Evolutionary conservation across 2,113 vertebrate species (phyloP).

Genomic region (Anguilla japonica): DNA sequence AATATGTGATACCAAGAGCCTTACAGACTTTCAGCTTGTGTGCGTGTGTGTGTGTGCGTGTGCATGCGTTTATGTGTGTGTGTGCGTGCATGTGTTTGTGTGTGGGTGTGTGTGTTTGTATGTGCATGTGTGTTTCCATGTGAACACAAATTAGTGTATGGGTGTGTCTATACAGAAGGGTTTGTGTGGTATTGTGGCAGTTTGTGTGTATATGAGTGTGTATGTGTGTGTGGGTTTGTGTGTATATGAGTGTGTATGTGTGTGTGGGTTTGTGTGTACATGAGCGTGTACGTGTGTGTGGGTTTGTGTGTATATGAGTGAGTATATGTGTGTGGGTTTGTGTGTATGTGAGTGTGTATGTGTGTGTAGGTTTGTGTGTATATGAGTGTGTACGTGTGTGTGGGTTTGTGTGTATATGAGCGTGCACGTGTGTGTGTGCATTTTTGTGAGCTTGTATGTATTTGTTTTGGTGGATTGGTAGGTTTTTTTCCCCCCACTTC

Average conservation of each 20-base stretch:
- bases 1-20: not conserved
- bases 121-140: not conserved
- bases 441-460: too few relatives aligned
- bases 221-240: too few relatives aligned
- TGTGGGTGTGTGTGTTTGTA: too few relatives aligned
- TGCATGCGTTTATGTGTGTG: not conserved
- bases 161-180: too few relatives aligned
- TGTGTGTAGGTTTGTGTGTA: too few relatives aligned
- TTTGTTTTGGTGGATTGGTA: too few relatives aligned
- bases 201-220: too few relatives aligned
- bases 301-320: not conserved
- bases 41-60: not conserved
- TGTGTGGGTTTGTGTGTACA: not conserved
- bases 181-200: too few relatives aligned
- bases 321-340: too few relatives aligned
- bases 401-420: not conserved
- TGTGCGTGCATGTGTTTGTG: not conserved
- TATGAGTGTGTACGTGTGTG: not conserved
- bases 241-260: too few relatives aligned
- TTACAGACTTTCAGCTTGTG: conserved; percentile 48
- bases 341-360: too few relatives aligned
- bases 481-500: not conserved
- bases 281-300: not conserved
- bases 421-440: not conserved
- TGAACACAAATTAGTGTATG: not conserved